These are phyloP conservation scores for Myrmophylax atrothorax DNA, from an alignment of 2,113 vertebrate genomes.

Conservation along the genomic window DNA sequence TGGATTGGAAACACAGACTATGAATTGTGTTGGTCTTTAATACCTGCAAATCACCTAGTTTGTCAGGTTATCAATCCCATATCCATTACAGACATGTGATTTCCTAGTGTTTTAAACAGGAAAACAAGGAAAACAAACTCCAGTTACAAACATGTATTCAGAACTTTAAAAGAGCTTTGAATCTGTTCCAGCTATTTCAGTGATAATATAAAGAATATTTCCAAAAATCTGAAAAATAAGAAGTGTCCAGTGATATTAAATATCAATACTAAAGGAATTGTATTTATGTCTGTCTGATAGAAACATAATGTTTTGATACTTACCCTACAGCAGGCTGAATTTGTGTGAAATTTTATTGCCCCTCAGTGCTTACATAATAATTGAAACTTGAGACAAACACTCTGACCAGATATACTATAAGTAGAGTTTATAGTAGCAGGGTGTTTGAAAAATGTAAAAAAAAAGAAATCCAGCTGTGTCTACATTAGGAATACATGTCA, in stretches of 20 bases:
- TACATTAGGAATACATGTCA: conserved; percentile 45
- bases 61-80: not conserved
- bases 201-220: not conserved
- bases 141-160: not conserved
- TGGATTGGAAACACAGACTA: not conserved
- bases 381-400: conserved; percentile 59
- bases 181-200: not conserved
- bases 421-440: conserved; percentile 46
- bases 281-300: not conserved
- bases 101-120: conserved; percentile 19
- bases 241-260: not conserved
- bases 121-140: not conserved
- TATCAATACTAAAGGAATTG: not conserved
- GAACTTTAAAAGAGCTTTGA: not conserved
- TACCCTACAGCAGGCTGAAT: not conserved
- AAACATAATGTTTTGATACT: not conserved
- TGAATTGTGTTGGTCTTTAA: conserved; percentile 14
- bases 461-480: conserved; percentile 26
- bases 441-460: conserved; percentile 34
- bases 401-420: conserved; percentile 26
- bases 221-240: conserved; percentile 3
- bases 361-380: conserved; percentile 68
- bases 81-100: not conserved
- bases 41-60: not conserved
- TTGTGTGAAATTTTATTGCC: conserved; percentile 64